phyloP scores from a whole-genome alignment of 2,113 vertebrate species.

The Rostratula benghalensis region DNA sequence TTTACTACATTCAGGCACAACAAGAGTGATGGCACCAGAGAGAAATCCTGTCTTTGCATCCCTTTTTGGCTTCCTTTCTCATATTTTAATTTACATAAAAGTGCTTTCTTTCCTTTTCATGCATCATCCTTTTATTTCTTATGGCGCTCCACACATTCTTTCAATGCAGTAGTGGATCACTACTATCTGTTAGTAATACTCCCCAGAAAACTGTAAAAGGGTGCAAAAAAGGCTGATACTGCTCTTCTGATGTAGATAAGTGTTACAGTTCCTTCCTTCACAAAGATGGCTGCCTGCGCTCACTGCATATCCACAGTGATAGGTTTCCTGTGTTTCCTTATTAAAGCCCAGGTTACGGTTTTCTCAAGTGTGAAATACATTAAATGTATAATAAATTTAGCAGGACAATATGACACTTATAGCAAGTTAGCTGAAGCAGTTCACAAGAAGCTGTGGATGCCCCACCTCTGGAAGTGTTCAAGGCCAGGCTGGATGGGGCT shows the following conservation, averaged over 20 bases:
- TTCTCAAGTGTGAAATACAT: not conserved
- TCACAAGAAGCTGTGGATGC: no score
- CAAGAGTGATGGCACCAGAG: not conserved
- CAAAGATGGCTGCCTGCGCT: not conserved
- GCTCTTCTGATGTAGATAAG: not conserved
- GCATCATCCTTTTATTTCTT: not conserved
- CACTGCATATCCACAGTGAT: not conserved
- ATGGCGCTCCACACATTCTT: not conserved
- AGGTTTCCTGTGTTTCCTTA: not conserved
- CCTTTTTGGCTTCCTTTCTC: not conserved
- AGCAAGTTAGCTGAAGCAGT: not conserved
- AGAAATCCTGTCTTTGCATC: not conserved
- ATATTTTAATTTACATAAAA: not conserved
- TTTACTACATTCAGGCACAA: not conserved
- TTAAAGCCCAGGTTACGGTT: not conserved
- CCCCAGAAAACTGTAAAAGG: not conserved
- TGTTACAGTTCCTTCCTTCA: not conserved
- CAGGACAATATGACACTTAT: not conserved
- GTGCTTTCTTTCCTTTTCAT: not conserved
- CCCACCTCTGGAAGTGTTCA: no score
- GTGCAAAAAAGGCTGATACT: not conserved
- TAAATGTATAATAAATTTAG: not conserved
- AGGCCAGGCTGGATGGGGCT: no score
- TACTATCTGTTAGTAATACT: not conserved
- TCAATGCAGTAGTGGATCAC: not conserved